Evolutionary conservation across 2,113 vertebrate species (phyloP).

Genomic region (Myiopsitta monachus): DNA sequence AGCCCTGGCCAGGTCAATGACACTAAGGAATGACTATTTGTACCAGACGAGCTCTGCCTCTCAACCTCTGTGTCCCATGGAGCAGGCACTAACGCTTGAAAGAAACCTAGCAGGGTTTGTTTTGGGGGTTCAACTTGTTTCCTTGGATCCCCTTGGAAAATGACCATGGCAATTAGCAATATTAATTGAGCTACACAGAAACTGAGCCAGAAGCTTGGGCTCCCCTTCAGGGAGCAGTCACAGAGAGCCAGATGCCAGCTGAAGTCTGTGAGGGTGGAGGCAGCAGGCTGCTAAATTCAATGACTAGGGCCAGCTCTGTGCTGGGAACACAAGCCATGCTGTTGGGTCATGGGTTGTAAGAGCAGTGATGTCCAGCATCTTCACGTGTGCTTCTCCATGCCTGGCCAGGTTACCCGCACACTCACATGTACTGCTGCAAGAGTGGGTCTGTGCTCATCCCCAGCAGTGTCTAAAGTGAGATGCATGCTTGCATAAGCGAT

Average conservation of each 20-base stretch:
- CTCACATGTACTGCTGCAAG: not conserved
- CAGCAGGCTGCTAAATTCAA: not conserved
- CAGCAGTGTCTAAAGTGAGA: not conserved
- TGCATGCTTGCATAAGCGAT: accelerated
- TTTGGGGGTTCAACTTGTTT: not conserved
- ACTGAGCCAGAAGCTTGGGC: not conserved
- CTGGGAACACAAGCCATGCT: not conserved
- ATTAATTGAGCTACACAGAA: constrained; percentile 16
- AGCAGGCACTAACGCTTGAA: not conserved
- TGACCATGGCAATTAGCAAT: constrained; percentile 1
- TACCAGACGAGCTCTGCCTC: not conserved
- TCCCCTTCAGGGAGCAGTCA: not conserved
- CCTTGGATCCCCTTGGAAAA: not conserved
- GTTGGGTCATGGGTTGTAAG: not conserved
- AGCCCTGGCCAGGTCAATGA: constrained; percentile 24
- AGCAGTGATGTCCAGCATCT: accelerated
- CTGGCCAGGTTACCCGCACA: accelerated
- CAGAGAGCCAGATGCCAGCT: not conserved
- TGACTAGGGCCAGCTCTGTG: not conserved
- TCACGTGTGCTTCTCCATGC: not conserved
- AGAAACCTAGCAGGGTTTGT: not conserved
- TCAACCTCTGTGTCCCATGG: not conserved
- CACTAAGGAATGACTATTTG: constrained; percentile 27
- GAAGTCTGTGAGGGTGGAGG: not conserved
- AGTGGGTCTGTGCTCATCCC: not conserved